Base-by-base conservation (phyloP, 2,113 vertebrate species). In the Hypanus sabinus region DNA sequence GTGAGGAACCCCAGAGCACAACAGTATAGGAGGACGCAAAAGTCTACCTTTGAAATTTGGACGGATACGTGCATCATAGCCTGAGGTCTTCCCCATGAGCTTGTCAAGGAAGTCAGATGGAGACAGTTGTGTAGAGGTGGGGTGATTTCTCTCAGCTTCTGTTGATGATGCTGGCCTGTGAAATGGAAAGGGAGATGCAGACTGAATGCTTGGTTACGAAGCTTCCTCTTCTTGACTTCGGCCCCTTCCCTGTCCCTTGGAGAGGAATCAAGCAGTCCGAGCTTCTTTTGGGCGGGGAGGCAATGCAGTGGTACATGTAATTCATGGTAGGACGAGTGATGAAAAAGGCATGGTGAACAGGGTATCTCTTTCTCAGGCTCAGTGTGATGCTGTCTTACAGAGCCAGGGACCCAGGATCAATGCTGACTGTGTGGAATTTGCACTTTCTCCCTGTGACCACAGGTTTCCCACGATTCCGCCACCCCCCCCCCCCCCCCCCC, bases 21-120 rank as follows among this genome's bases (percentile, higher is more conserved):
- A 10, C 30, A 27, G 27, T 77, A 12, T n/a, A 65, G 60, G 12
- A 7, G 10, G 33, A 3, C 33, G 1, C 60, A 36, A 76, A 10
- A 7, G 33, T 4, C 96, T 96, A 99, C 98, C 98, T 98, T 99
- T 99, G 97, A 99, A 99, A 96, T 98, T 98, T 95, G 98, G 98
- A 94, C 98, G 97, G 95, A 99, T 99, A 94, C 98, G 98, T 94
- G 98, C 98, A 0, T 99, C 98, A 1, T 99, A 99, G 77, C 98
- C 98, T 36, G 98, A 99, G 0, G 98, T 99, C 94, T 95, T 97
- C 93, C 98, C 98, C 98, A 99, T 99, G 88, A 99, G 98, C 96
- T 99, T 99, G 96, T 99, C 98, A 95, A 99, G 97, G 96, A 99
- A 99, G 96, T 99, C 98, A 60, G 98, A 99, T 93, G 98, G 98